Evolutionary conservation across 64 coral and sea anemone species (phyloP), one percentile per base, ranked within the genome.

Genomic region (Platygyra sinensis): DNA sequence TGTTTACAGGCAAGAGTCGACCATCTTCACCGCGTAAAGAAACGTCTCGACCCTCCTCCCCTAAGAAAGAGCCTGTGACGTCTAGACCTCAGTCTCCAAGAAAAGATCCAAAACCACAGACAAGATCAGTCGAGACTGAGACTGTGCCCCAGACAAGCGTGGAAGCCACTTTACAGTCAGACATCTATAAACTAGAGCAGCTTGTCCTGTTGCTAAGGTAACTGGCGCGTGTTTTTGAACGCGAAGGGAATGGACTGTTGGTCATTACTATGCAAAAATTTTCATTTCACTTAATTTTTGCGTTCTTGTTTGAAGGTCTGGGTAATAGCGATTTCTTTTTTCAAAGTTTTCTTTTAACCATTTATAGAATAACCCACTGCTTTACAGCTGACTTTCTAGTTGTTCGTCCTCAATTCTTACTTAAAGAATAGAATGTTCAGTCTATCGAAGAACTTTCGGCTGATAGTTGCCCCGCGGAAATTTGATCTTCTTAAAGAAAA

Each of bases 151-250:
- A 94, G 55, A 94, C 87, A 32, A 94, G 91, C 39, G 79, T 94
- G 5, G 96, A 98, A 89, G 96, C 92, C 10, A 89, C 89, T 31
- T 73, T 98, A 13, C 86, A 98, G 42, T 98, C 96, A 30, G 96
- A 98, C 31, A 79, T 98, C 64, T 98, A 92, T 74, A 98, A 98
- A 89, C 51, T 98, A 4, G 96, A 98, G 59, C 96, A 98, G 31
- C 51, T 98, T 63, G 93, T 98, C 5, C 30, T 98, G 33, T 76
- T 98, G 39, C 89, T 98, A 24, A 94, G 96, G 96, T 98, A 89
- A 52, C 12, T 63, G 30, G 72, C 25, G 33, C 49, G 22, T 67
- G 2, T 11, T 27, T n/a, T 5, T 69, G 25, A 25, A 69, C 22
- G 65, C 29, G 24, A 11, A 27, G n/a, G 25, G 11, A 25, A n/a